Percentiles rank a stretch among this genome's conserved stretches.
phyloP scores from a whole-genome alignment of 1,140 invertebrate species.

The Acromyrmex charruanus region DNA sequence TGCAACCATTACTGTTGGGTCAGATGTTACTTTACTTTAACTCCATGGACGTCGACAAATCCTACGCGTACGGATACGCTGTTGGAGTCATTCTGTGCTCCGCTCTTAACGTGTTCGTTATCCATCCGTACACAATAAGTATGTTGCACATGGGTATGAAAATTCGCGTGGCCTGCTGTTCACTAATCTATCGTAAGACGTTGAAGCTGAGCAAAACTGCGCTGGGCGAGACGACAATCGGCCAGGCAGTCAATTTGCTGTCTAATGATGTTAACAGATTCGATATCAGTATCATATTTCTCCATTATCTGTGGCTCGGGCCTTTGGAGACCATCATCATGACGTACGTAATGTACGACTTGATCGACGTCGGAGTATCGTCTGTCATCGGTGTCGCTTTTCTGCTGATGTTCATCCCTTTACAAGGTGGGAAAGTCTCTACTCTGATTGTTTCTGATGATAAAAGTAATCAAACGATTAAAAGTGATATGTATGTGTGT shows the following conservation, averaged over 20 bases:
- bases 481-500: neutral
- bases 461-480: neutral
- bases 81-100: slow-evolving; percentile 90
- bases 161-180: slow-evolving; percentile 92
- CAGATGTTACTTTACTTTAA: slow-evolving; percentile 89
- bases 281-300: slow-evolving; percentile 89
- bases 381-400: slow-evolving; percentile 92
- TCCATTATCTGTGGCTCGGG: slow-evolving; percentile 91
- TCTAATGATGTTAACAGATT: slow-evolving; percentile 94
- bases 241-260: slow-evolving; percentile 95
- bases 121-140: slow-evolving; percentile 93
- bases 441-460: neutral
- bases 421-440: slow-evolving; percentile 89
- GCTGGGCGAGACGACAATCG: slow-evolving; percentile 92
- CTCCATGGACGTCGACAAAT: slow-evolving; percentile 83
- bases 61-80: slow-evolving; percentile 90
- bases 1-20: slow-evolving; percentile 90
- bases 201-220: slow-evolving; percentile 89
- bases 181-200: slow-evolving; percentile 94
- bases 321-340: slow-evolving; percentile 93
- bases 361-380: slow-evolving; percentile 89
- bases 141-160: slow-evolving; percentile 91
- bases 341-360: slow-evolving; percentile 91
- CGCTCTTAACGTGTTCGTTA: slow-evolving; percentile 89
- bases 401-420: slow-evolving; percentile 93